Base-by-base conservation (phyloP, 2,113 vertebrate species). In the Guaruba guarouba region DNA sequence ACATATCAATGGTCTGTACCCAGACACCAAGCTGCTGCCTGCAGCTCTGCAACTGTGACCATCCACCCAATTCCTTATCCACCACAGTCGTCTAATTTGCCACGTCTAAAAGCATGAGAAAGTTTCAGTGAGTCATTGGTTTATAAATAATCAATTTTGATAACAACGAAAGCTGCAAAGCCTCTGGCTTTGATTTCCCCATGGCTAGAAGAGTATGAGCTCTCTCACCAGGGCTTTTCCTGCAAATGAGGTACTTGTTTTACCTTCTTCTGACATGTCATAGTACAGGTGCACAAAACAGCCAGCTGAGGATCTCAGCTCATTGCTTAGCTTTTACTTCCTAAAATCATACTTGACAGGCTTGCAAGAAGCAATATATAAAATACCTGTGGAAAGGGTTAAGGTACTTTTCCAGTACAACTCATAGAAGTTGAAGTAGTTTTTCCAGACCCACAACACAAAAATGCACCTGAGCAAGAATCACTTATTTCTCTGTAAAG, bases 401-500 rank as follows among this genome's bases (percentile, higher is more conserved):
- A 22, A 39, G 29, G 29, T 35, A 10, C 52, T 64, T 83, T 39
- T 27, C 23, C 48, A 35, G 55, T 6, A 3, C 13, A 10, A 24
- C 22, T 24, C 19, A 16, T 25, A 18, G 61, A 57, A 44, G 33
- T 27, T 18, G 44, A 70, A 23, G 10, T 2, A 18, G n/a, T 10
- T 75, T 33, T 61, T 52, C 55, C 2, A 48, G 16, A 52, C 11
- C 27, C 4, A 0, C 39, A 41, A 41, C 3, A 18, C 41, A 48
- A 37, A 73, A 51, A 54, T 0, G 1, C 1, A 0, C 27, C 41
- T 8, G 31, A 39, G 20, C 48, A 70, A 37, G 31, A 46, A 44
- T 2, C 2, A 35, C 31, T 31, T 7, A 0, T 12, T 46, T 76
- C 49, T 17, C 33, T 25, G 7, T 4, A 8, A 20, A 31, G 24